Conservation (phyloP, 2,113 vertebrate genomes). For the Pterocles orientalis region DNA sequence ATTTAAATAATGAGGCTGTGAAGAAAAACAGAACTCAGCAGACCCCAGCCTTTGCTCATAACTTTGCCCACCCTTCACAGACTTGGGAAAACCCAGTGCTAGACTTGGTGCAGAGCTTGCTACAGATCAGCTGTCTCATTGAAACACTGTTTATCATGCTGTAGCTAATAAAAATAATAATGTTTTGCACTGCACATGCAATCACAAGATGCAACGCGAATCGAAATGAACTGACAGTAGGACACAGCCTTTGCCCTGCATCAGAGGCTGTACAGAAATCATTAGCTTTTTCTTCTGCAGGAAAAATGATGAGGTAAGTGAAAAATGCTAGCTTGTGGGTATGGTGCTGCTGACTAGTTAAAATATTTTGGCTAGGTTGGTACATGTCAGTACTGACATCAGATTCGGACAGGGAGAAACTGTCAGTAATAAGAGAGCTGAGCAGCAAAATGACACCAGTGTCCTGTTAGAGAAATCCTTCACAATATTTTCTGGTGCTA, state of each 20-base stretch:
- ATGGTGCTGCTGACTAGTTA: background rate
- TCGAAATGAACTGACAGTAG: background rate
- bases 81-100: background rate
- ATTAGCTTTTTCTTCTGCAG: background rate
- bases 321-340: background rate
- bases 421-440: background rate
- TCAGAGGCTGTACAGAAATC: background rate
- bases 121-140: background rate
- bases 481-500: background rate
- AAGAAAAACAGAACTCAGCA: background rate
- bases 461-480: background rate
- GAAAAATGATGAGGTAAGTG: background rate
- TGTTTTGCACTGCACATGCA: background rate
- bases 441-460: background rate
- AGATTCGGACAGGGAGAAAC: background rate
- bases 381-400: background rate
- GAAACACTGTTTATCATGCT: background rate
- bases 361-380: background rate
- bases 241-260: background rate
- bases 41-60: background rate
- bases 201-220: background rate
- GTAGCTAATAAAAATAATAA: background rate
- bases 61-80: background rate
- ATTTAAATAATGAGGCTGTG: slow-evolving; percentile 26
- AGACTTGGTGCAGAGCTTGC: background rate